Percentiles rank a stretch among this genome's conserved stretches.
These are phyloP conservation scores for Liparis tanakae DNA, from an alignment of 2,797 vertebrate genomes.

Conservation along the genomic window DNA sequence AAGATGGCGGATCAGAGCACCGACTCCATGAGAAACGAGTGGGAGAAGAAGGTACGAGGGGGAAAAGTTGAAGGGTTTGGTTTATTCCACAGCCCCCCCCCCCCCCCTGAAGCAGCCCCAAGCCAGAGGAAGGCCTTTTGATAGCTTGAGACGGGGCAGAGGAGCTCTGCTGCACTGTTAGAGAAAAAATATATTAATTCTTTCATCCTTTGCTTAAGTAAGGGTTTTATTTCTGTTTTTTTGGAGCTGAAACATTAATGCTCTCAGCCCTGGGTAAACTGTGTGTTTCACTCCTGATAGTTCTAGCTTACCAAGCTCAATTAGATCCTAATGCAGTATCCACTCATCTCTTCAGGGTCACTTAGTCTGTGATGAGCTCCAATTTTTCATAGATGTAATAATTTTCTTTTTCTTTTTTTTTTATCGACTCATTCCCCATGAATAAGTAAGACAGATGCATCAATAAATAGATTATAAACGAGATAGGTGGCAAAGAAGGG, in stretches of 20 bases:
- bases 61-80: slow-evolving; percentile 55
- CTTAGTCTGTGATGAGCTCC: slow-evolving; percentile 33
- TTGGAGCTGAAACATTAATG: slow-evolving; percentile 55
- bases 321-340: slow-evolving; percentile 57
- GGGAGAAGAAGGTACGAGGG: slow-evolving; percentile 93
- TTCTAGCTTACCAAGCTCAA: slow-evolving; percentile 37
- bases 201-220: slow-evolving; percentile 51
- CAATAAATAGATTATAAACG: slow-evolving; percentile 11
- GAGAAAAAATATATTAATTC: slow-evolving; percentile 47
- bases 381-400: slow-evolving; percentile 35
- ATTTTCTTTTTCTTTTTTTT: background rate
- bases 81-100: slow-evolving; percentile 45
- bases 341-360: slow-evolving; percentile 48
- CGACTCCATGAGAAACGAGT: slow-evolving; percentile 91
- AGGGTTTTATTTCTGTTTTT: slow-evolving; percentile 42
- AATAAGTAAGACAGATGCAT: slow-evolving; percentile 15
- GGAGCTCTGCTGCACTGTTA: slow-evolving; percentile 21
- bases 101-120: slow-evolving; percentile 43
- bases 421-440: slow-evolving; percentile 9
- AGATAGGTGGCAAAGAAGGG: background rate
- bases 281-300: slow-evolving; percentile 47
- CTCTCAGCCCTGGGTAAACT: slow-evolving; percentile 51
- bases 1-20: slow-evolving; percentile 91
- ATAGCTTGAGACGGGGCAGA: slow-evolving; percentile 43
- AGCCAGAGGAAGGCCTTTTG: slow-evolving; percentile 61